phyloP scores from a whole-genome alignment of 2,113 vertebrate species.

The Mastomys natalensis region DNA sequence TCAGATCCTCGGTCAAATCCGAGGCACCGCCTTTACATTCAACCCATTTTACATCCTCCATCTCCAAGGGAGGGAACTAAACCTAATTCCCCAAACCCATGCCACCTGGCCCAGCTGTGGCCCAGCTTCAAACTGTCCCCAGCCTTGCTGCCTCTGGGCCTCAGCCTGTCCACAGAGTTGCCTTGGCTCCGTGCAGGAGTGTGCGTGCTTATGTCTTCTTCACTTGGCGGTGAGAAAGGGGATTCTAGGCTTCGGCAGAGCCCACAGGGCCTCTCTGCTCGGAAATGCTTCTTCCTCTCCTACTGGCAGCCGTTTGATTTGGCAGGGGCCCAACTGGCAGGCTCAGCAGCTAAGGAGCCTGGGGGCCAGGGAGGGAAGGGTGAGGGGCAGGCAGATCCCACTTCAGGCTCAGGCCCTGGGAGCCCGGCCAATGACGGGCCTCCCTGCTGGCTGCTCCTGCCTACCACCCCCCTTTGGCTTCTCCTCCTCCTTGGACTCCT shows the following conservation, averaged over 20 bases:
- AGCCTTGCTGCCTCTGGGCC: background rate
- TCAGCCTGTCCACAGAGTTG: background rate
- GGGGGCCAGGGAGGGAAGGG: conserved; percentile 69
- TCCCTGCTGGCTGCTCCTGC: conserved; percentile 65
- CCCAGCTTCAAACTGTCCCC: background rate
- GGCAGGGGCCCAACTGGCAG: conserved; percentile 78
- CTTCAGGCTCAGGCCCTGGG: conserved; percentile 67
- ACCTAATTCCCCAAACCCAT: background rate
- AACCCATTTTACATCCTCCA: background rate
- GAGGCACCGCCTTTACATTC: background rate
- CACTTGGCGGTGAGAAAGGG: conserved; percentile 74
- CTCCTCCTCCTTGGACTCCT: conserved; percentile 61
- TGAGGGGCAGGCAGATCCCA: conserved; percentile 74
- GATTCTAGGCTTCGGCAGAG: conserved; percentile 79
- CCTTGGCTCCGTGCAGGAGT: background rate
- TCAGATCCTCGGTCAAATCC: background rate
- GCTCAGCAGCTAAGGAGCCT: conserved; percentile 64
- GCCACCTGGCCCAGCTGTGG: background rate
- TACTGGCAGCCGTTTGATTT: conserved; percentile 83
- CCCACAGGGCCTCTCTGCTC: conserved; percentile 83
- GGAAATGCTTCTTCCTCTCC: conserved; percentile 85
- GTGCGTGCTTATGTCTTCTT: background rate
- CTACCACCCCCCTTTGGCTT: background rate
- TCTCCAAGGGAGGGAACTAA: background rate
- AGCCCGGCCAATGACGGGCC: conserved; percentile 71